A percentile compares a stretch with the other conserved stretches of the same genome.
Conservation (phyloP, 2,888 invertebrate species). For the Drosophila robusta region DNA sequence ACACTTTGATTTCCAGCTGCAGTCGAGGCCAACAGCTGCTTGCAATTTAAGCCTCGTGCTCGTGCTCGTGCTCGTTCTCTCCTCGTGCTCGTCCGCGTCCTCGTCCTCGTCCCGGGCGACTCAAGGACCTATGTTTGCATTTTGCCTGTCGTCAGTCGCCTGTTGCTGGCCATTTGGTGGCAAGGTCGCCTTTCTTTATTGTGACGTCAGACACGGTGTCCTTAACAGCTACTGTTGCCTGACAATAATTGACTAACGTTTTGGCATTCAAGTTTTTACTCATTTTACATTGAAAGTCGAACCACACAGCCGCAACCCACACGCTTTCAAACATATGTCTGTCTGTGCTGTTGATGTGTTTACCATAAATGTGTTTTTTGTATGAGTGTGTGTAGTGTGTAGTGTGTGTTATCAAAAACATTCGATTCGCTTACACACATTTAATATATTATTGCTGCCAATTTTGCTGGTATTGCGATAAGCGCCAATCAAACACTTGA, state of each 20-base stretch:
- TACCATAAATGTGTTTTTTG: background rate
- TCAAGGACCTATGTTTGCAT: constrained; percentile 41
- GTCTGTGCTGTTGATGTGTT: background rate
- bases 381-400: background rate
- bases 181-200: constrained; percentile 35
- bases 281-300: constrained; percentile 4
- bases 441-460: constrained; percentile 28
- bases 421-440: constrained; percentile 28
- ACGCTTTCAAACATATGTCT: background rate
- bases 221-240: constrained; percentile 26
- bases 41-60: background rate
- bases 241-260: constrained; percentile 32
- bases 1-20: constrained; percentile 13
- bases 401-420: constrained; percentile 9
- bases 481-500: background rate
- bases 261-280: constrained; percentile 15
- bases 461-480: constrained; percentile 6
- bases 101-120: constrained; percentile 29
- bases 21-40: constrained; percentile 13
- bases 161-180: constrained; percentile 33
- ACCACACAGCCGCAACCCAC: background rate
- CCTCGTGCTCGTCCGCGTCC: background rate
- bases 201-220: constrained; percentile 48
- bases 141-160: constrained; percentile 32
- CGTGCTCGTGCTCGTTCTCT: background rate